A percentile compares a stretch with the other conserved stretches of the same genome.
Conservation (phyloP, 92 coral and sea anemone species). For the Zoanthus gigantus region DNA sequence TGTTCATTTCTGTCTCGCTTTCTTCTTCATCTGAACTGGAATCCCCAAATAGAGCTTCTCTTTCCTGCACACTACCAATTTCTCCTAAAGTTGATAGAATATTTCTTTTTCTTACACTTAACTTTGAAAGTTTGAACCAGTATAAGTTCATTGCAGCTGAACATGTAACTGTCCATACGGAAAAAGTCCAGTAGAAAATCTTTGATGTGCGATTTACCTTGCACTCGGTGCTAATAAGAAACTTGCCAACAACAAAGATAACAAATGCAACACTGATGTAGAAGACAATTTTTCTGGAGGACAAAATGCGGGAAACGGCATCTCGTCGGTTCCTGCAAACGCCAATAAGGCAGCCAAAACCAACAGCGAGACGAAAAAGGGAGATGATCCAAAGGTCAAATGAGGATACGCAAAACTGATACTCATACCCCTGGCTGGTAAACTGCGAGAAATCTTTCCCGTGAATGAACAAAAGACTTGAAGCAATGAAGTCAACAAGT, state of each 20-base stretch:
- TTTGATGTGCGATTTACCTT: slow-evolving; percentile 50
- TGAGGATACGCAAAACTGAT: slow-evolving; percentile 78
- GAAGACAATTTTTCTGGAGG: slow-evolving; percentile 64
- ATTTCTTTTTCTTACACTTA: slow-evolving; percentile 27
- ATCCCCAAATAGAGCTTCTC: slow-evolving; percentile 58
- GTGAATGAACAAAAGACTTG: slow-evolving; percentile 70
- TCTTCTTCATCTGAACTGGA: slow-evolving; percentile 51
- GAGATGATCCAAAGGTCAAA: slow-evolving; percentile 88
- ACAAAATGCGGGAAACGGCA: slow-evolving; percentile 74
- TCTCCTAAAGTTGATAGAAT: slow-evolving; percentile 75
- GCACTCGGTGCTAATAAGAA: slow-evolving; percentile 91
- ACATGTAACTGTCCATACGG: slow-evolving; percentile 68
- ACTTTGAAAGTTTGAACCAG: slow-evolving; percentile 75
- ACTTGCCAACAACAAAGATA: slow-evolving; percentile 75
- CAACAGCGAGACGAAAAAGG: slow-evolving; percentile 63
- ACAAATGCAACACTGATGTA: slow-evolving; percentile 63
- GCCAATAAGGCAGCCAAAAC: slow-evolving; percentile 80
- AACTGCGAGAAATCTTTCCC: slow-evolving; percentile 70
- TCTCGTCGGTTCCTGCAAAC: slow-evolving; percentile 59
- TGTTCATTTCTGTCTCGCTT: slow-evolving; percentile 12
- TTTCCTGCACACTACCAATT: slow-evolving; percentile 78
- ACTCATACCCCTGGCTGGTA: slow-evolving; percentile 46
- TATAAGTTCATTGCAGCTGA: slow-evolving; percentile 63
- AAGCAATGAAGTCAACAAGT: slow-evolving; percentile 64
- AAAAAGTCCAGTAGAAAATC: slow-evolving; percentile 79